Evolutionary conservation across 1,140 invertebrate species (phyloP).

Genomic region (Drosophila prosaltans): DNA sequence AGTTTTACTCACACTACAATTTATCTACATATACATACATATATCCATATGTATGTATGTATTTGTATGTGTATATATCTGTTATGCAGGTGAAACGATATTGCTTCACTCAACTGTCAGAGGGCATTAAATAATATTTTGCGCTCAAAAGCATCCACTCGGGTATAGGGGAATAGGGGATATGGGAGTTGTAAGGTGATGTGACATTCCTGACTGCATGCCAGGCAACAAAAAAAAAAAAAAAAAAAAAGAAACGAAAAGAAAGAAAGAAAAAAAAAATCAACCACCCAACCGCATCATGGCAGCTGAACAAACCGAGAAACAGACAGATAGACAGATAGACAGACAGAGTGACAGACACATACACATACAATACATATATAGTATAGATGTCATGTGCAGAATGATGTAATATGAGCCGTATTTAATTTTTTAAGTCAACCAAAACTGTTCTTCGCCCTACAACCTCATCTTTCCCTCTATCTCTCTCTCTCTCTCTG

Average conservation of each 20-base stretch:
- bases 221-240: constrained; percentile 32
- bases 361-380: constrained; percentile 3
- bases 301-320: constrained; percentile 32
- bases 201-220: constrained; percentile 78
- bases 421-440: constrained; percentile 75
- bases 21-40: background rate
- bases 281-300: constrained; percentile 30
- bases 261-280: constrained; percentile 31
- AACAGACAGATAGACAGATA: constrained; percentile 17
- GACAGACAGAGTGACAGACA: constrained; percentile 15
- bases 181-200: constrained; percentile 31
- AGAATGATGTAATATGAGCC: constrained; percentile 58
- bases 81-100: constrained; percentile 78
- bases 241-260: background rate
- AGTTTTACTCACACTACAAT: constrained; percentile 33
- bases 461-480: background rate
- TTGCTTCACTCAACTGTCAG: constrained; percentile 77
- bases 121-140: constrained; percentile 80
- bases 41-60: background rate
- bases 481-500: background rate
- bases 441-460: constrained; percentile 34
- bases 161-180: constrained; percentile 2
- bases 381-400: constrained; percentile 58
- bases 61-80: constrained; percentile 27
- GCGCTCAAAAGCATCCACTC: constrained; percentile 34